Percentiles rank a stretch among this genome's conserved stretches.
Evolutionary conservation across 2,797 vertebrate species (phyloP).

Genomic region (Spinibarbus caldwelli): DNA sequence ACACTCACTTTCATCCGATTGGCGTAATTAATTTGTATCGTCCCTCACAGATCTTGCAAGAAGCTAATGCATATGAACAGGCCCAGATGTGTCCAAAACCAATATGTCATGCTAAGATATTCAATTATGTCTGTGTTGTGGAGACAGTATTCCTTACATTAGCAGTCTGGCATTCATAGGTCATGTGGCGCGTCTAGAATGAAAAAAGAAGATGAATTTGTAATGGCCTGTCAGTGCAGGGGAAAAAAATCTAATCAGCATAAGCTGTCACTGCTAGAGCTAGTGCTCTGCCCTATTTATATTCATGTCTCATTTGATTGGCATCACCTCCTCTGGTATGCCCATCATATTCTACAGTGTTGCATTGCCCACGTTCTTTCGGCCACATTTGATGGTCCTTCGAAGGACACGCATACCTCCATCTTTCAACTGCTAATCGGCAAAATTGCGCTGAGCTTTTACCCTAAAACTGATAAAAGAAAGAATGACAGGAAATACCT

Average conservation of each 20-base stretch:
- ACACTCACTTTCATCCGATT: conserved; percentile 1
- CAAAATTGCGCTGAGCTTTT: too few relatives aligned
- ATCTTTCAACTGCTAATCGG: not conserved
- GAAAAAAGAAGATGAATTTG: conserved; percentile 58
- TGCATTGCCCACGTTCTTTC: conserved; percentile 29
- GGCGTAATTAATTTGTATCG: conserved; percentile 24
- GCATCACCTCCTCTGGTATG: conserved; percentile 47
- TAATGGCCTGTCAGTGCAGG: conserved; percentile 54
- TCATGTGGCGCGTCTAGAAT: conserved; percentile 42
- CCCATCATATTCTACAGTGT: conserved; percentile 44
- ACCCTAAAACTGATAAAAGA: not conserved
- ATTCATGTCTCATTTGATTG: conserved; percentile 61
- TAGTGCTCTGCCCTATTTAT: conserved; percentile 48
- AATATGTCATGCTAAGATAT: conserved; percentile 52
- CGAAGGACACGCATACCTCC: not conserved
- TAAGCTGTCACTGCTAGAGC: conserved; percentile 53
- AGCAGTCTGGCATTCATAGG: conserved; percentile 50
- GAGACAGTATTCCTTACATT: conserved; percentile 52
- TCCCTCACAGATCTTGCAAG: conserved; percentile 15
- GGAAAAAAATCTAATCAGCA: conserved; percentile 56
- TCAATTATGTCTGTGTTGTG: conserved; percentile 49
- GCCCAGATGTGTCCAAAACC: conserved; percentile 49
- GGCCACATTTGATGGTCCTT: conserved; percentile 16
- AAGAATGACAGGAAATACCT: not conserved
- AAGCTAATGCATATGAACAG: conserved; percentile 42